Evolutionary conservation across 2,888 invertebrate species (phyloP).

Genomic region (Thumatha senex): DNA sequence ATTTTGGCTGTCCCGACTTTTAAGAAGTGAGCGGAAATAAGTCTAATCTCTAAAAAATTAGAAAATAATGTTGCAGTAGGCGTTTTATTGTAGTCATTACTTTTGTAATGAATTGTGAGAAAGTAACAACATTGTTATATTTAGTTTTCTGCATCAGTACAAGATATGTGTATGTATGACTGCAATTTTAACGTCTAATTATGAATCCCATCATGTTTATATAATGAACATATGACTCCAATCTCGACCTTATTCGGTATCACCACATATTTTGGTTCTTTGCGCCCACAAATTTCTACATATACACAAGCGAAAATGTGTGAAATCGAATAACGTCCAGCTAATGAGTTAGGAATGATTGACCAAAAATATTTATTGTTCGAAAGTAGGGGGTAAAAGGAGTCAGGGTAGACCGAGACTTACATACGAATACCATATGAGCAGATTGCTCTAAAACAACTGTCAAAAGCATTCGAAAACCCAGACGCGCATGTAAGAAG

Average conservation of each 20-base stretch:
- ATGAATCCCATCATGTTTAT: neutral
- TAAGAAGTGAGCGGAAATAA: constrained; percentile 44
- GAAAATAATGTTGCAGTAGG: constrained; percentile 37
- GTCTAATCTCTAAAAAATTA: constrained; percentile 66
- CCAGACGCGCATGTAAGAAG: too few species aligned
- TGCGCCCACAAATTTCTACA: too few species aligned
- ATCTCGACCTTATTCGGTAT: neutral
- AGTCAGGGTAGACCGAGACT: too few species aligned
- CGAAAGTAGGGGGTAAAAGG: too few species aligned
- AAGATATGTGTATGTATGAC: neutral
- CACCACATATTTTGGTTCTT: neutral
- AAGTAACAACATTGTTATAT: constrained; percentile 32
- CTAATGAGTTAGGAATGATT: too few species aligned
- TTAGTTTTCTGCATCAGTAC: constrained; percentile 9
- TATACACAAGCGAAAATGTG: too few species aligned
- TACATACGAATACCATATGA: too few species aligned
- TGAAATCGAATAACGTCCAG: too few species aligned
- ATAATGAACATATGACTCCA: neutral
- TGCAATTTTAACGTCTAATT: neutral
- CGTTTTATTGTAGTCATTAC: constrained; percentile 48
- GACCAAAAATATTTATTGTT: too few species aligned
- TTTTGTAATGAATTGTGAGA: constrained; percentile 62
- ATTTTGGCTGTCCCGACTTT: constrained; percentile 39
- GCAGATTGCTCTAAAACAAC: too few species aligned
- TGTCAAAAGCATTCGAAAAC: too few species aligned